These are phyloP conservation scores for Euglossa dilemma DNA, from an alignment of 1,140 invertebrate genomes.

Conservation along the genomic window DNA sequence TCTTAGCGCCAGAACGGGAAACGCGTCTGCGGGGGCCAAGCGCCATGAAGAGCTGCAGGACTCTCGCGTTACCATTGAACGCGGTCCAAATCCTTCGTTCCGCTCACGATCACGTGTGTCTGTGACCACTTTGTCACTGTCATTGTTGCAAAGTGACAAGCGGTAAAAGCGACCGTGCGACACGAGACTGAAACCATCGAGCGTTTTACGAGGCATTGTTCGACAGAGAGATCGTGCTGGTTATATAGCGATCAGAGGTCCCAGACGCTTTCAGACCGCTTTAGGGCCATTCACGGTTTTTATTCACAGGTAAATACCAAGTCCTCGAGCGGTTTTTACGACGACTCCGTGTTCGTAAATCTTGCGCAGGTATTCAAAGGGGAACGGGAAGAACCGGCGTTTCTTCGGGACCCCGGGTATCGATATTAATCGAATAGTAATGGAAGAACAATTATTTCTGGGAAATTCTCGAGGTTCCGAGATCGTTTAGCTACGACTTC, in stretches of 20 bases:
- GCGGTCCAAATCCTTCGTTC: neutral
- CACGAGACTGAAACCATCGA: slow-evolving; percentile 28
- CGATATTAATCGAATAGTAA: too few relatives aligned
- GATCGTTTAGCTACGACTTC: too few relatives aligned
- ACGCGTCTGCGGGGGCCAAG: slow-evolving; percentile 8
- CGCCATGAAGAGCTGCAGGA: neutral
- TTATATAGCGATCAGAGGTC: neutral
- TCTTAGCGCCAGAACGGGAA: slow-evolving; percentile 22
- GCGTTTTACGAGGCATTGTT: slow-evolving; percentile 45
- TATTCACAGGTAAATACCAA: slow-evolving; percentile 15
- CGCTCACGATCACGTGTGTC: neutral
- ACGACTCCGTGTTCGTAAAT: slow-evolving; percentile 10
- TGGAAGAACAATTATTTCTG: too few relatives aligned
- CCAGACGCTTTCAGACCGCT: neutral
- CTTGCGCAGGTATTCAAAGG: neutral
- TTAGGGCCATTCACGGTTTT: neutral
- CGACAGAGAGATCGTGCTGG: slow-evolving; percentile 4
- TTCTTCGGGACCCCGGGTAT: too few relatives aligned
- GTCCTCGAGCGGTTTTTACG: neutral
- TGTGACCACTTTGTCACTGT: slow-evolving; percentile 20
- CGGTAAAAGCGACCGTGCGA: slow-evolving; percentile 28
- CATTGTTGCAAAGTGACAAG: slow-evolving; percentile 35
- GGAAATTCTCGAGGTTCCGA: too few relatives aligned
- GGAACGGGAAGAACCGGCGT: neutral
- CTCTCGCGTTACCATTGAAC: neutral